phyloP scores from a whole-genome alignment of 2,113 vertebrate species.

The Mugil cephalus region DNA sequence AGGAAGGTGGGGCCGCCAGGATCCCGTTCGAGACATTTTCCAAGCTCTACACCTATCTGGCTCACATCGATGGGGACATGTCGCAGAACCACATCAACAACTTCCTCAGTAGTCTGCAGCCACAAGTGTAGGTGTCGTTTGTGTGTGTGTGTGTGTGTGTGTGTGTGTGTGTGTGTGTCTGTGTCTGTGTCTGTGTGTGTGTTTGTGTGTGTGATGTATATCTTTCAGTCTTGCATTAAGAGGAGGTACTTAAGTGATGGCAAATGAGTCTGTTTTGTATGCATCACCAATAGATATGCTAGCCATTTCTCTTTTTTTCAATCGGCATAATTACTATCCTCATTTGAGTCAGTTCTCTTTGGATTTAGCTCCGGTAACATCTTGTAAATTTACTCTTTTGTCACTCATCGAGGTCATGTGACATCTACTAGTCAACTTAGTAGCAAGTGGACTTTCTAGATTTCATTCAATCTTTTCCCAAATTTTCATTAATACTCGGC shows the following conservation, averaged over 20 bases:
- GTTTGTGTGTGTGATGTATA: neutral
- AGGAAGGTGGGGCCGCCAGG: slow-evolving; percentile 85
- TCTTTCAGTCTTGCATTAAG: neutral
- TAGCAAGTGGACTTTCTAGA: neutral
- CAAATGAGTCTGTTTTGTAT: slow-evolving; percentile 6
- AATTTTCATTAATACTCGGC: neutral
- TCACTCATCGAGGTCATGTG: neutral
- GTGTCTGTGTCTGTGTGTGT: neutral
- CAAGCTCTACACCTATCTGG: slow-evolving; percentile 88
- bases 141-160: neutral
- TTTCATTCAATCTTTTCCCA: neutral
- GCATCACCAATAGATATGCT: slow-evolving; percentile 6
- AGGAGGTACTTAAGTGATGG: neutral
- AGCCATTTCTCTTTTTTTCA: neutral
- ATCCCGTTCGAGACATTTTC: slow-evolving; percentile 86
- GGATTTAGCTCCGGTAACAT: neutral
- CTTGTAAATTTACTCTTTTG: neutral
- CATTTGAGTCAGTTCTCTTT: slow-evolving; percentile 22
- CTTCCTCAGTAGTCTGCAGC: slow-evolving; percentile 82
- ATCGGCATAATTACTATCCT: slow-evolving; percentile 17
- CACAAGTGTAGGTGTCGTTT: slow-evolving; percentile 62
- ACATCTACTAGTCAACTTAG: neutral
- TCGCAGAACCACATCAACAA: slow-evolving; percentile 62
- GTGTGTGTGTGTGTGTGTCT: neutral
- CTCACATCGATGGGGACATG: slow-evolving; percentile 85